A percentile compares a stretch with the other conserved stretches of the same genome.
These are phyloP conservation scores for Raja brachyura DNA, from an alignment of 2,113 vertebrate species.

Conservation along the genomic window DNA sequence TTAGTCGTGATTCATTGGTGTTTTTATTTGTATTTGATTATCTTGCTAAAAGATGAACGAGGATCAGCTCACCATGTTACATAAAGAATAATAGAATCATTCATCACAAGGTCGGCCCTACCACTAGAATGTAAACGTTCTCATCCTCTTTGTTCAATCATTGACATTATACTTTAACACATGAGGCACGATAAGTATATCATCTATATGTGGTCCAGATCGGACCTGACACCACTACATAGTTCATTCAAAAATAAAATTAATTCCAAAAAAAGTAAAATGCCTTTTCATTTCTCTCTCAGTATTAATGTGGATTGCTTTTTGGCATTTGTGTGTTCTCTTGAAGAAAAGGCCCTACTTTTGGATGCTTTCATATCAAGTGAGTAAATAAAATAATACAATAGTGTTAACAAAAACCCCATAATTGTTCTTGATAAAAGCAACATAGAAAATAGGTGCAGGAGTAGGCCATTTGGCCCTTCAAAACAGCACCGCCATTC, in stretches of 20 bases:
- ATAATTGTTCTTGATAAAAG: not conserved
- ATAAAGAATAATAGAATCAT: not conserved
- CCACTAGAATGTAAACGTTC: not conserved
- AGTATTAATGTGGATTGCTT: not conserved
- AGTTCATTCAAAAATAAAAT: slow-evolving; percentile 33
- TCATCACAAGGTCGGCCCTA: not conserved
- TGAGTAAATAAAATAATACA: not conserved
- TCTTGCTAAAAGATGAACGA: not conserved
- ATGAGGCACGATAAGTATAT: not conserved
- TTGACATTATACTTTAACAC: slow-evolving; percentile 23
- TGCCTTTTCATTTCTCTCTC: not conserved
- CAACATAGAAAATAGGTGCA: too few relatives aligned
- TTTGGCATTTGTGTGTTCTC: not conserved
- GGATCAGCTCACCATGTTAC: not conserved
- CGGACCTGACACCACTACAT: not conserved
- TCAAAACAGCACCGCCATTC: too few relatives aligned
- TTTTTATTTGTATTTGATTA: not conserved
- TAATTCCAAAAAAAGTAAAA: not conserved
- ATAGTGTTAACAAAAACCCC: not conserved
- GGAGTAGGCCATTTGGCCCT: too few relatives aligned
- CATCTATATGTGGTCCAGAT: slow-evolving; percentile 18
- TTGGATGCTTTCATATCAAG: not conserved
- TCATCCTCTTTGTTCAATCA: not conserved
- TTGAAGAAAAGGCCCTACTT: not conserved
- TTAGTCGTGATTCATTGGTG: slow-evolving; percentile 4